Evolutionary conservation across 1,140 invertebrate genomes (phyloP).

Genomic region (Carposina sasakii): DNA sequence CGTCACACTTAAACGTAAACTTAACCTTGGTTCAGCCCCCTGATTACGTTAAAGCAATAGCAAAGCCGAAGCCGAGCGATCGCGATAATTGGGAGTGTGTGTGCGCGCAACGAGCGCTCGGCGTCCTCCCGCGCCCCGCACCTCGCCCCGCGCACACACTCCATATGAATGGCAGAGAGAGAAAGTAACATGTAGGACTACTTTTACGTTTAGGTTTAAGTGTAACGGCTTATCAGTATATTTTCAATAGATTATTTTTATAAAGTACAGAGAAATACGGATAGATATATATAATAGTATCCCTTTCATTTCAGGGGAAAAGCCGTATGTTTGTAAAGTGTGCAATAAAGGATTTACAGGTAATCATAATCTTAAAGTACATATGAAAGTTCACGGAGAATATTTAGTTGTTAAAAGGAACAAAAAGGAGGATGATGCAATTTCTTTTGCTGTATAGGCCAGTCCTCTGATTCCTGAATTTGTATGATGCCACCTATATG

Average conservation of each 20-base stretch:
- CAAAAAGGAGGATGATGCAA: background rate
- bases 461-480: background rate
- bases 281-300: slow-evolving; percentile 2
- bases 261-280: background rate
- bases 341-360: slow-evolving; percentile 53
- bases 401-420: slow-evolving; percentile 36
- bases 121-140: too few species aligned
- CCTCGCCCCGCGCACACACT: too few species aligned
- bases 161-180: too few species aligned
- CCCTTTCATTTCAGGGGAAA: slow-evolving; percentile 44
- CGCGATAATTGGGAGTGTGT: too few species aligned
- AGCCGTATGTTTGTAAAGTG: slow-evolving; percentile 51
- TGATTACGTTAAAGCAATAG: too few species aligned
- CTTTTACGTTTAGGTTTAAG: background rate
- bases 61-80: too few species aligned
- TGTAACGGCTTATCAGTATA: background rate
- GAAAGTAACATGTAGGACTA: too few species aligned
- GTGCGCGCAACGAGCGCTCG: too few species aligned
- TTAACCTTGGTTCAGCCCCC: too few species aligned
- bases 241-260: background rate
- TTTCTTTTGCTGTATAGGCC: too few species aligned
- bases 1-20: too few species aligned
- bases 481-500: background rate
- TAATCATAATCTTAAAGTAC: slow-evolving; percentile 52
- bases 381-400: slow-evolving; percentile 59